These are phyloP conservation scores for Gouania willdenowi DNA, from an alignment of 2,797 vertebrate genomes.

Conservation along the genomic window DNA sequence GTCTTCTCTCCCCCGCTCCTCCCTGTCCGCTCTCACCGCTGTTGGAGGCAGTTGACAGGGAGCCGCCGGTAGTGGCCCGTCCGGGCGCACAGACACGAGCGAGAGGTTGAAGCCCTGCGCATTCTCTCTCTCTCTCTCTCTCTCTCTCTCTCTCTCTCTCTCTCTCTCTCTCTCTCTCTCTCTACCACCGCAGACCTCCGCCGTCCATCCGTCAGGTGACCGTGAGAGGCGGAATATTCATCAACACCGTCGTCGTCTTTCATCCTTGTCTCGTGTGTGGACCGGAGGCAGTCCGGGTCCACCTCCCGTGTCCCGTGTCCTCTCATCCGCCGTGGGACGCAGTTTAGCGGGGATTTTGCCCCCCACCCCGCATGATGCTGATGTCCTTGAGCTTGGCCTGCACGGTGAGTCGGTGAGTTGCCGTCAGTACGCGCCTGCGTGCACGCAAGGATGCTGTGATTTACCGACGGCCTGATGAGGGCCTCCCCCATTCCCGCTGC, in stretches of 20 bases:
- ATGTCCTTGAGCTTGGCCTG: slow-evolving; percentile 84
- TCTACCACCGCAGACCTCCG: slow-evolving; percentile 54
- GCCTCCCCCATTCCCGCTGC: too few species aligned
- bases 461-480: slow-evolving; percentile 35
- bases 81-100: slow-evolving; percentile 6
- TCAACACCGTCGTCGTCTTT: slow-evolving; percentile 52
- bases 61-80: neutral
- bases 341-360: slow-evolving; percentile 66
- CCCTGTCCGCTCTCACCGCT: slow-evolving; percentile 22
- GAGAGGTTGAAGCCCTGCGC: slow-evolving; percentile 56
- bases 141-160: slow-evolving; percentile 8
- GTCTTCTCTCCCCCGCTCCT: slow-evolving; percentile 30
- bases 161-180: slow-evolving; percentile 10
- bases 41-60: neutral
- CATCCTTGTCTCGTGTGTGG: slow-evolving; percentile 35
- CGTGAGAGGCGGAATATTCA: slow-evolving; percentile 62
- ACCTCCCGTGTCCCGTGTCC: slow-evolving; percentile 12
- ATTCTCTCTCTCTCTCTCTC: slow-evolving; percentile 22
- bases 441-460: slow-evolving; percentile 55
- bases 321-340: slow-evolving; percentile 57
- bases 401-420: slow-evolving; percentile 75
- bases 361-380: slow-evolving; percentile 67
- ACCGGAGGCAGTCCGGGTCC: slow-evolving; percentile 28
- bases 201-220: slow-evolving; percentile 59
- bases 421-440: slow-evolving; percentile 39